Conservation (phyloP, 2,888 invertebrate genomes). For the Sicus ferrugineus region DNA sequence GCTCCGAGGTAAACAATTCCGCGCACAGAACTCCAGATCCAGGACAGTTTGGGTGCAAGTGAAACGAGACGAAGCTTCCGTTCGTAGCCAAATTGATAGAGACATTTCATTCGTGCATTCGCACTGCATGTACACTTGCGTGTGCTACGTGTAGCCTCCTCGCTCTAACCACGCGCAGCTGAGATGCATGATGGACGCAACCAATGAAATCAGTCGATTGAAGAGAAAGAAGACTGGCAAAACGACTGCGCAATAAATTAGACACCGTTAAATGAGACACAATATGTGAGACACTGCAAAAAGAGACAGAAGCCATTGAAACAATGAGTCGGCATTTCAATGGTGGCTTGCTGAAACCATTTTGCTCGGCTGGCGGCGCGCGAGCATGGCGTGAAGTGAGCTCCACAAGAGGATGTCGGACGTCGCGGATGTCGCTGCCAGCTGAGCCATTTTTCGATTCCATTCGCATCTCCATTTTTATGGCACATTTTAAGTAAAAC, state of each 20-base stretch:
- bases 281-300: constrained; percentile 27
- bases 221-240: constrained; percentile 18
- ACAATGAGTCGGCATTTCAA: constrained; percentile 17
- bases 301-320: constrained; percentile 21
- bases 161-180: no score
- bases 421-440: not conserved
- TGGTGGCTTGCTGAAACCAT: constrained; percentile 28
- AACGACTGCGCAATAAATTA: constrained; percentile 57
- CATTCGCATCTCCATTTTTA: constrained; percentile 37
- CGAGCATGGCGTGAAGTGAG: constrained; percentile 35
- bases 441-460: constrained; percentile 35
- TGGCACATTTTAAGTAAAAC: constrained; percentile 34
- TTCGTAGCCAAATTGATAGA: no score
- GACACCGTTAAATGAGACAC: constrained; percentile 54
- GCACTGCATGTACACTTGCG: no score
- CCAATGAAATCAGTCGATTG: constrained; percentile 40
- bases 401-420: not conserved
- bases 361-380: constrained; percentile 38
- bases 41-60: no score
- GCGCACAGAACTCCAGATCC: no score
- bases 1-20: no score
- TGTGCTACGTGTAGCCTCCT: no score
- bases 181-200: no score
- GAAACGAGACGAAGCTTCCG: no score
- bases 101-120: no score